These are phyloP conservation scores for Chymomyza amoena DNA, from an alignment of 2,888 invertebrate species.

Conservation along the genomic window DNA sequence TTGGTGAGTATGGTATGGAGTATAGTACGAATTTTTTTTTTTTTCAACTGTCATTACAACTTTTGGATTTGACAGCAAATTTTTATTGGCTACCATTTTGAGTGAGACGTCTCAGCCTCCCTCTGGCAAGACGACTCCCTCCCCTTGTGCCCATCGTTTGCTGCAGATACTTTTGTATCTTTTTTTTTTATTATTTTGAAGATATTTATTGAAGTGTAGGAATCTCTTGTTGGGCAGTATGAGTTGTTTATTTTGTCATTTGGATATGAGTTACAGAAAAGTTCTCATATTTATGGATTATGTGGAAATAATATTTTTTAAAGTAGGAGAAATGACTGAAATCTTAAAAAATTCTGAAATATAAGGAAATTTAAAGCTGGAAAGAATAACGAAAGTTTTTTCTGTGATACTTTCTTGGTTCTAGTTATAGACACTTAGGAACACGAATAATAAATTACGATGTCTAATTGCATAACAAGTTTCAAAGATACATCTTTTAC, in stretches of 20 bases:
- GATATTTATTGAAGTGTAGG: constrained; percentile 47
- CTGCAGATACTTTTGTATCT: constrained; percentile 17
- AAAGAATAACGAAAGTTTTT: too few species aligned
- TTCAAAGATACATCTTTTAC: too few species aligned
- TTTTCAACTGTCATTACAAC: constrained; percentile 53
- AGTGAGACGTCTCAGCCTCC: neutral
- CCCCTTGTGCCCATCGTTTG: too few species aligned
- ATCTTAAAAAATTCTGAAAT: neutral
- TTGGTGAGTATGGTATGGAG: neutral
- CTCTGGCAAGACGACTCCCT: neutral
- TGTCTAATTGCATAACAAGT: too few species aligned
- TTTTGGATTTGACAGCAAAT: constrained; percentile 59
- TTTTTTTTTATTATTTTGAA: constrained; percentile 65
- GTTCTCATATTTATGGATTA: neutral
- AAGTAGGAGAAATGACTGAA: neutral
- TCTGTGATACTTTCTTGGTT: too few species aligned
- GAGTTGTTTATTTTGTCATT: constrained; percentile 33
- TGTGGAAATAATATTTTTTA: neutral
- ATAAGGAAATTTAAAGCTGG: neutral
- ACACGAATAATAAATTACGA: too few species aligned
- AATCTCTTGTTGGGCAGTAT: neutral
- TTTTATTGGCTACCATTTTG: constrained; percentile 49
- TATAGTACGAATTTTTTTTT: constrained; percentile 2
- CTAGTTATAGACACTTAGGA: too few species aligned
- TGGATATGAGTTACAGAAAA: neutral